phyloP scores from a whole-genome alignment of 2,888 invertebrate genomes.

The Drosophila mimica region DNA sequence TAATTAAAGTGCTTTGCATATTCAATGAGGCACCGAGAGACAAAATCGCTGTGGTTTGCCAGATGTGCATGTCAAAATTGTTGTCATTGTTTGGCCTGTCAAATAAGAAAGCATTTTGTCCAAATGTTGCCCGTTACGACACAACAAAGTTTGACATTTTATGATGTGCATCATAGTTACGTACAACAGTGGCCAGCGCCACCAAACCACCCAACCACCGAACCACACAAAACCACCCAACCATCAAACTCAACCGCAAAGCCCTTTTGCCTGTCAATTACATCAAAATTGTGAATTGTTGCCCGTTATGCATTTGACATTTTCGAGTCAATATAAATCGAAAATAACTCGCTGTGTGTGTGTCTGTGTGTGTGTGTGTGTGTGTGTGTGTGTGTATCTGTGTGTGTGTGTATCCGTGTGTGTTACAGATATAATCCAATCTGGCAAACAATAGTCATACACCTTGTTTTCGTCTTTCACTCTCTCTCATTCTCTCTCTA shows the following conservation, averaged over 20 bases:
- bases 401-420: background rate
- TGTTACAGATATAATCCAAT: constrained; percentile 62
- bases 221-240: constrained; percentile 8
- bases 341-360: constrained; percentile 57
- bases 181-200: constrained; percentile 1
- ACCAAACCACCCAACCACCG: background rate
- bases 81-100: constrained; percentile 67
- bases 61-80: constrained; percentile 62
- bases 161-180: constrained; percentile 56
- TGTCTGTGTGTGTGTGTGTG: background rate
- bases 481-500: constrained; percentile 5
- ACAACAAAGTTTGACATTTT: constrained; percentile 76
- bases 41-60: constrained; percentile 65
- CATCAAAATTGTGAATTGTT: constrained; percentile 79
- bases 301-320: constrained; percentile 79
- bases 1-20: constrained; percentile 79
- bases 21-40: constrained; percentile 55
- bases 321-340: constrained; percentile 79
- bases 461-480: constrained; percentile 52
- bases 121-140: constrained; percentile 73
- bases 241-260: constrained; percentile 25
- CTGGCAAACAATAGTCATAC: constrained; percentile 64
- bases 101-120: constrained; percentile 80
- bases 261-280: constrained; percentile 73
- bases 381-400: background rate